These are phyloP conservation scores for Salticus scenicus DNA, from an alignment of 2,888 invertebrate genomes.

Conservation along the genomic window DNA sequence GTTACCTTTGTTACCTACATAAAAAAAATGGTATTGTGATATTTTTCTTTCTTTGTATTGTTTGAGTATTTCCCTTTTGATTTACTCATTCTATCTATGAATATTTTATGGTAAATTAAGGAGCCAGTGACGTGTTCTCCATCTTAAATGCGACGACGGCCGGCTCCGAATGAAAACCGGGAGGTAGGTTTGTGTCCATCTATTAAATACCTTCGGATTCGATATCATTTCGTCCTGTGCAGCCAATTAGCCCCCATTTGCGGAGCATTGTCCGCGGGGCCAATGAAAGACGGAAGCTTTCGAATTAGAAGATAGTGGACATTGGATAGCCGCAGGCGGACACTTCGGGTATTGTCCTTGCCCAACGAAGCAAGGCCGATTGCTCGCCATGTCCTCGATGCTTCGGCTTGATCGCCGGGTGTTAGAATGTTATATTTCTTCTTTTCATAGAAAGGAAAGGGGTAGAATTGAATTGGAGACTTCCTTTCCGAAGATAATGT, in stretches of 20 bases:
- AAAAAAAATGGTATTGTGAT: too few relatives aligned
- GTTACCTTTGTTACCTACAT: too few relatives aligned
- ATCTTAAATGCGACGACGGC: too few relatives aligned
- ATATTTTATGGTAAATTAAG: too few relatives aligned
- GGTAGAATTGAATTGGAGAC: background rate
- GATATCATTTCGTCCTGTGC: slow-evolving; percentile 29
- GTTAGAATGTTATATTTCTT: slow-evolving; percentile 58
- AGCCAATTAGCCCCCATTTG: slow-evolving; percentile 59
- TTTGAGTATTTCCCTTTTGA: too few relatives aligned
- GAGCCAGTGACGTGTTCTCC: too few relatives aligned
- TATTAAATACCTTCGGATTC: slow-evolving; percentile 4
- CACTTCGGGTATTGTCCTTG: slow-evolving; percentile 64
- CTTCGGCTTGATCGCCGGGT: slow-evolving; percentile 21
- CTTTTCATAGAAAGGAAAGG: slow-evolving; percentile 3
- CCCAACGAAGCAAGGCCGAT: slow-evolving; percentile 66
- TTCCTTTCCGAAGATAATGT: background rate
- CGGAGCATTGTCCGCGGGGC: slow-evolving; percentile 55
- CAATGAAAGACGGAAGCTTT: slow-evolving; percentile 57
- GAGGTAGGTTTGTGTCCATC: slow-evolving; percentile 28
- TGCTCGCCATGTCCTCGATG: slow-evolving; percentile 42
- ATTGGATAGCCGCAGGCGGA: slow-evolving; percentile 33
- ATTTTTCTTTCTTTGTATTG: too few relatives aligned
- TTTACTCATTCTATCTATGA: too few relatives aligned
- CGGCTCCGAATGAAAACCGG: slow-evolving; percentile 30
- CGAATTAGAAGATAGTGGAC: slow-evolving; percentile 18